These are phyloP conservation scores for Psittacula derbiana DNA, from an alignment of 2,797 vertebrate species.

Conservation along the genomic window DNA sequence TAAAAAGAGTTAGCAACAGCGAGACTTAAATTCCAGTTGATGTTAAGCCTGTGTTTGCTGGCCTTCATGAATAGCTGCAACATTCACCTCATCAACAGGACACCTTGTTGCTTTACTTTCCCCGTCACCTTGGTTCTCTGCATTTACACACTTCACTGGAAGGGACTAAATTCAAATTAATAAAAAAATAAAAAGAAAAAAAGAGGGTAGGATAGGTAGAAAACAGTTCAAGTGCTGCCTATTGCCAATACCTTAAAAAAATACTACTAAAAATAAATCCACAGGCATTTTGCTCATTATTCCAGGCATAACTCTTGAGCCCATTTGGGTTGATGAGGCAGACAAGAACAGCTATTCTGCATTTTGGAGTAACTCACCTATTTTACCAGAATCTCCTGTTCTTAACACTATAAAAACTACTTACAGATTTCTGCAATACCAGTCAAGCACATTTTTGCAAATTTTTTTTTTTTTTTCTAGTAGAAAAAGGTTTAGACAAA, in stretches of 20 bases:
- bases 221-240: neutral
- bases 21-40: neutral
- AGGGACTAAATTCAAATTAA: neutral
- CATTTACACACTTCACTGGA: neutral
- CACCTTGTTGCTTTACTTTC: neutral
- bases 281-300: neutral
- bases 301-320: neutral
- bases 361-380: neutral
- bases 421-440: neutral
- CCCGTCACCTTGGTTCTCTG: neutral
- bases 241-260: neutral
- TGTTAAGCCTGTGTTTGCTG: neutral
- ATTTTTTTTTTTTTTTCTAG: neutral
- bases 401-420: neutral
- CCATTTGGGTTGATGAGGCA: neutral
- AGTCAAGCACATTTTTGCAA: neutral
- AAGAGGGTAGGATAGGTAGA: neutral
- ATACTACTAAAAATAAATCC: neutral
- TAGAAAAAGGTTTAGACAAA: neutral
- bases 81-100: accelerated
- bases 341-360: accelerated
- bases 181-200: neutral
- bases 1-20: neutral
- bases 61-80: neutral
- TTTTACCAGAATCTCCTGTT: neutral